Conservation (phyloP, 2,888 invertebrate species). For the Strigamia crassipes region DNA sequence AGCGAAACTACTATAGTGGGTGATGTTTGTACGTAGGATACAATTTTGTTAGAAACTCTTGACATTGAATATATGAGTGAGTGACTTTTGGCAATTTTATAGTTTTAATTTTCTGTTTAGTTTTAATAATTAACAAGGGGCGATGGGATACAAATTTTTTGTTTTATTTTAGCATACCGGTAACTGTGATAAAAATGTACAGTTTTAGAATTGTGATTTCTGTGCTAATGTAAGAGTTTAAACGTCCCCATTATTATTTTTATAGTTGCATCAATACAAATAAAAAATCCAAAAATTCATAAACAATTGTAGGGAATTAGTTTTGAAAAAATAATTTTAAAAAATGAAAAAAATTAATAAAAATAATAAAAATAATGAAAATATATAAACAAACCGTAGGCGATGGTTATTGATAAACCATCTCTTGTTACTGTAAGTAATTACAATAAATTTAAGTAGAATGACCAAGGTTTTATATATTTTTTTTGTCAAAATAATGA, state of each 20-base stretch:
- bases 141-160: not conserved
- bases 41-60: not conserved
- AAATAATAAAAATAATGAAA: too few relatives aligned
- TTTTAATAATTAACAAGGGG: not conserved
- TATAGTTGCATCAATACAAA: not conserved
- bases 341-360: not conserved
- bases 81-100: not conserved
- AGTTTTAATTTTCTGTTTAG: not conserved
- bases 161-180: not conserved
- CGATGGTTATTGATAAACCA: not conserved
- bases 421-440: not conserved
- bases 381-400: not conserved
- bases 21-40: not conserved
- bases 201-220: slow-evolving; percentile 15
- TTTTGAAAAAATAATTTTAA: not conserved
- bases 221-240: slow-evolving; percentile 11
- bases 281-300: not conserved
- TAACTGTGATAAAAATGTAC: slow-evolving; percentile 30
- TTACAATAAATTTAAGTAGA: not conserved
- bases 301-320: not conserved
- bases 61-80: too few relatives aligned
- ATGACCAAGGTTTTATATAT: not conserved
- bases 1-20: not conserved
- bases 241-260: not conserved
- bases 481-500: not conserved